A percentile compares a stretch with the other conserved stretches of the same genome.
These are phyloP conservation scores for Antheraea yamamai DNA, from an alignment of 2,888 invertebrate species.

Conservation along the genomic window DNA sequence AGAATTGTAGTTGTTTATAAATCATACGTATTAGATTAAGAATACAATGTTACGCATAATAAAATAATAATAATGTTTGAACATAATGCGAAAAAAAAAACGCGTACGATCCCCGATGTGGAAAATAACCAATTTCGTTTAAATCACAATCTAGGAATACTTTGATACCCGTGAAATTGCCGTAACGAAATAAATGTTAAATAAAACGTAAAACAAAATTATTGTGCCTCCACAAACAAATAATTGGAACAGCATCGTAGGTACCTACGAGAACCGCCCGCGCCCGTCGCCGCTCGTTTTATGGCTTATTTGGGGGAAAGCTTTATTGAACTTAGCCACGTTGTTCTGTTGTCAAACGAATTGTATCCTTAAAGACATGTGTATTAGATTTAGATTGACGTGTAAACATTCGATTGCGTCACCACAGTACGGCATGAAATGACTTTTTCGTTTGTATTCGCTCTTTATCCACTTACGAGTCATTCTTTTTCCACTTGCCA, in stretches of 20 bases:
- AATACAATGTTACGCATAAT: constrained; percentile 73
- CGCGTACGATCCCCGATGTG: constrained; percentile 68
- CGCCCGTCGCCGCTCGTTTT: constrained; percentile 78
- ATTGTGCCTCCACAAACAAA: constrained; percentile 82
- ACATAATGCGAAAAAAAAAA: constrained; percentile 55
- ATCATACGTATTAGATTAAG: constrained; percentile 52
- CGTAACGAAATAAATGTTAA: constrained; percentile 83
- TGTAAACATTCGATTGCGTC: constrained; percentile 54
- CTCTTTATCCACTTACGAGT: constrained; percentile 80
- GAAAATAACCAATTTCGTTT: constrained; percentile 81
- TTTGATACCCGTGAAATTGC: constrained; percentile 82
- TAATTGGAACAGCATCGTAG: constrained; percentile 76
- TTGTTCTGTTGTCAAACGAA: constrained; percentile 56
- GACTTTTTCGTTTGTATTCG: constrained; percentile 81
- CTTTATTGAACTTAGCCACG: constrained; percentile 81
- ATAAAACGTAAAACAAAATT: constrained; percentile 83
- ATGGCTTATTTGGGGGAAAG: constrained; percentile 82
- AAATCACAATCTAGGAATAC: constrained; percentile 81
- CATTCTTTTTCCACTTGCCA: constrained; percentile 80
- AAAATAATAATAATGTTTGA: constrained; percentile 74
- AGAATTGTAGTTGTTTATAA: constrained; percentile 39
- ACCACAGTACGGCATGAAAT: constrained; percentile 77
- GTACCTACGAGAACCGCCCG: constrained; percentile 64
- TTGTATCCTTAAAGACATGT: constrained; percentile 52
- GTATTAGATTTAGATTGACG: constrained; percentile 50